A percentile compares a stretch with the other conserved stretches of the same genome.
Evolutionary conservation across 2,797 vertebrate genomes (phyloP).

Genomic region (Pangasius djambal): DNA sequence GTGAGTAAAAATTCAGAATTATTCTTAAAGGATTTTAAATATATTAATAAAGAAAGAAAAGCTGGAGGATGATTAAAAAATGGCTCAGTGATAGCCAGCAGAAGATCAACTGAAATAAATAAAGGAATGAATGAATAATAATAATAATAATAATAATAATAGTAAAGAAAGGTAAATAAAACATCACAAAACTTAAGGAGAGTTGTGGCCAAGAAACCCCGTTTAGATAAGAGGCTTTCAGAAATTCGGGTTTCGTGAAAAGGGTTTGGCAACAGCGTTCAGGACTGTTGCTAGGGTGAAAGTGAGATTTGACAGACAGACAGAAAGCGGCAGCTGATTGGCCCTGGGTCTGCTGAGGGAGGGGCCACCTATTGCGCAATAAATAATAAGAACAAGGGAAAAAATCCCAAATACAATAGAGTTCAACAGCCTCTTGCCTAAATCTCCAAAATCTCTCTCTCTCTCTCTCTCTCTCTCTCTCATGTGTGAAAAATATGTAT

Average conservation of each 20-base stretch:
- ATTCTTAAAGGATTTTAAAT: not conserved
- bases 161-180: not conserved
- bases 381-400: constrained; percentile 41
- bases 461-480: not conserved
- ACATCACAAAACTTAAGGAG: not conserved
- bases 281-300: constrained; percentile 63
- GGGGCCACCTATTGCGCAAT: constrained; percentile 37
- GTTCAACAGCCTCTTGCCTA: constrained; percentile 22
- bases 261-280: not conserved
- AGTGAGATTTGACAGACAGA: constrained; percentile 48
- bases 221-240: not conserved
- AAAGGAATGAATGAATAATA: not conserved
- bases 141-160: constrained; percentile 10
- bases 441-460: not conserved
- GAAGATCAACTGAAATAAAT: not conserved
- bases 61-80: not conserved
- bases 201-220: too few relatives aligned
- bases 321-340: constrained; percentile 50
- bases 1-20: not conserved
- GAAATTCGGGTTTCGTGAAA: not conserved
- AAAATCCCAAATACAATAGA: constrained; percentile 14
- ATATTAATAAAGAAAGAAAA: not conserved
- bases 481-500: not conserved
- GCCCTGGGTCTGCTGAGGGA: constrained; percentile 37
- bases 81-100: not conserved